Conservation (phyloP, 2,113 vertebrate genomes). For the Antidorcas marsupialis region DNA sequence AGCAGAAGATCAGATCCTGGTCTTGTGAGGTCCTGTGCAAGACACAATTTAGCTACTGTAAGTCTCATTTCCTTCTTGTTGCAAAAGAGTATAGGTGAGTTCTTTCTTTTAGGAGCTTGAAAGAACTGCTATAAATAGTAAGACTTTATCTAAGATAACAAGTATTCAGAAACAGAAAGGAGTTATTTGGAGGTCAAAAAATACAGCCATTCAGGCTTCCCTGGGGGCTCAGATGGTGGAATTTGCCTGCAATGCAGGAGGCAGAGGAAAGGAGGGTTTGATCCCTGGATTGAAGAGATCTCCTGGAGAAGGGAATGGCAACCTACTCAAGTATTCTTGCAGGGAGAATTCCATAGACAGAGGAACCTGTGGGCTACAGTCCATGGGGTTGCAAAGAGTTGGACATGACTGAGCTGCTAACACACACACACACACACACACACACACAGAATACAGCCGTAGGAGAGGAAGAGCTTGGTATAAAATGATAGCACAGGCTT, state of each 20-base stretch:
- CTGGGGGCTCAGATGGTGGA: background rate
- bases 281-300: background rate
- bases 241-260: background rate
- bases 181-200: background rate
- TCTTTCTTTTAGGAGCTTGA: background rate
- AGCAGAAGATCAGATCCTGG: background rate
- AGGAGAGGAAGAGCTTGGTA: background rate
- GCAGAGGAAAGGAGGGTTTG: background rate
- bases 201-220: background rate
- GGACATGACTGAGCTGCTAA: background rate
- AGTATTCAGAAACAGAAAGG: background rate
- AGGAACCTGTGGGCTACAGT: background rate
- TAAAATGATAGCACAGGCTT: background rate
- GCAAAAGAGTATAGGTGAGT: background rate
- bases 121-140: background rate
- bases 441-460: background rate
- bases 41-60: background rate
- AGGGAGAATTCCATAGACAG: background rate
- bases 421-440: background rate
- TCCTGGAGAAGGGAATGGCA: background rate
- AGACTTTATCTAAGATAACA: background rate
- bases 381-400: background rate
- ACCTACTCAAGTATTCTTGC: background rate
- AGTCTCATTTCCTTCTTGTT: background rate
- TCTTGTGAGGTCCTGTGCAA: background rate